phyloP scores from a whole-genome alignment of 2,797 vertebrate species.

The Rhinogobio ventralis region DNA sequence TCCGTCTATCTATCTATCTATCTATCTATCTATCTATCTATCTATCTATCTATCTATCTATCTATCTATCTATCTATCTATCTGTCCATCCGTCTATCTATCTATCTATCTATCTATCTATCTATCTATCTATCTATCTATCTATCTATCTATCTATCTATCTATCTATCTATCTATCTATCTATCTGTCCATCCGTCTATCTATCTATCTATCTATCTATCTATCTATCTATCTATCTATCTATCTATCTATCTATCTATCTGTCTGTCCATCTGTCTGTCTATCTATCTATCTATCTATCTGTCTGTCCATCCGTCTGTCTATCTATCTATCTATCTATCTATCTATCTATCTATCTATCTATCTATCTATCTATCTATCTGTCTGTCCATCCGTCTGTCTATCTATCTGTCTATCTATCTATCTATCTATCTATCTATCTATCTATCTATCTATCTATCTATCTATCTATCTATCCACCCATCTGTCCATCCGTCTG shows the following conservation, averaged over 20 bases:
- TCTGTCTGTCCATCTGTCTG: accelerated
- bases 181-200: accelerated
- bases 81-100: too few species aligned
- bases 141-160: too few species aligned
- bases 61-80: too few species aligned
- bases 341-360: background rate
- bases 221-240: background rate
- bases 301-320: background rate
- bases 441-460: too few species aligned
- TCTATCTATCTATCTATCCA: too few species aligned
- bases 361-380: background rate
- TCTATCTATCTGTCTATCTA: accelerated
- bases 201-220: background rate
- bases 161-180: background rate
- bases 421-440: too few species aligned
- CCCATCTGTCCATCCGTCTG: too few species aligned
- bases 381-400: too few species aligned
- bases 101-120: background rate
- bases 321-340: background rate
- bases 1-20: too few species aligned
- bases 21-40: too few species aligned
- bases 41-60: too few species aligned
- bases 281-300: background rate
- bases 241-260: background rate
- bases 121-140: background rate